Conservation (phyloP, 1,140 invertebrate genomes). For the Mylabris phalerata region DNA sequence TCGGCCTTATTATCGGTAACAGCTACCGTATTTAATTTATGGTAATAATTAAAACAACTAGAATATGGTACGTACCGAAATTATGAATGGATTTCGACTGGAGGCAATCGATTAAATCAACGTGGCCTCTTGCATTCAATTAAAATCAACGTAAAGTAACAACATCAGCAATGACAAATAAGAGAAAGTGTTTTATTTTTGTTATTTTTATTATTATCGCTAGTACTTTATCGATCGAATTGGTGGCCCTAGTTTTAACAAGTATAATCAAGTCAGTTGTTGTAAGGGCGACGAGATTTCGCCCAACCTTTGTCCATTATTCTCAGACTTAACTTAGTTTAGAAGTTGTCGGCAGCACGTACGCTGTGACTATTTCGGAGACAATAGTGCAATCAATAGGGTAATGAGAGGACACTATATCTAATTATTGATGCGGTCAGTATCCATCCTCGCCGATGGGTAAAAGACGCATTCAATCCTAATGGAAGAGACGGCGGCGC, state of each 20-base stretch:
- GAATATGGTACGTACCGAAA: too few species aligned
- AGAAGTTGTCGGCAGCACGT: constrained; percentile 26
- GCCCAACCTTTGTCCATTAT: constrained; percentile 36
- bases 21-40: constrained; percentile 8
- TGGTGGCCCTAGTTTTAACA: neutral
- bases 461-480: constrained; percentile 14
- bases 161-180: too few species aligned
- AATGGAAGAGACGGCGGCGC: constrained; percentile 20
- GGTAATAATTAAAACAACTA: constrained; percentile 1
- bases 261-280: constrained; percentile 28
- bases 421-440: constrained; percentile 44
- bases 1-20: constrained; percentile 7
- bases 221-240: too few species aligned
- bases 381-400: constrained; percentile 44
- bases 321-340: constrained; percentile 35
- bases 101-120: too few species aligned
- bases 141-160: too few species aligned
- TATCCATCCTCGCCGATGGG: constrained; percentile 18
- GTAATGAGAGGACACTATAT: constrained; percentile 46
- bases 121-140: too few species aligned
- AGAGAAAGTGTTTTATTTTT: too few species aligned
- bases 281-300: constrained; percentile 18
- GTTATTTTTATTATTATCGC: too few species aligned
- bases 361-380: constrained; percentile 26
- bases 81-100: too few species aligned